Percentiles rank a stretch among this genome's conserved stretches.
Conservation (phyloP, 2,797 vertebrate genomes). For the Vipera ursinii region DNA sequence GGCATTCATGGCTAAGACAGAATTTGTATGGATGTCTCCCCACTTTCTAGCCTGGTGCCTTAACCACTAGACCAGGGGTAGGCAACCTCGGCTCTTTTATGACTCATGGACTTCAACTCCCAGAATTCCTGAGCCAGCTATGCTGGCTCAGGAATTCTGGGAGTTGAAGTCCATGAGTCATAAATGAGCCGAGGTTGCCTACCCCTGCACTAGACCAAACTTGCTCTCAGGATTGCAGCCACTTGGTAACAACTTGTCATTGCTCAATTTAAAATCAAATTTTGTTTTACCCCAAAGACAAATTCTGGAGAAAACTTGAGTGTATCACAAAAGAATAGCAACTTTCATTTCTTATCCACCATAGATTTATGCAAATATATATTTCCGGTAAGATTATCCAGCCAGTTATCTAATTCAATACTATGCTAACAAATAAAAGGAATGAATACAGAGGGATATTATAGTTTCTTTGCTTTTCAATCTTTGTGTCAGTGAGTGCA, state of each 20-base stretch:
- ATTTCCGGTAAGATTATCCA: not conserved
- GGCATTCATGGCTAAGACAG: not conserved
- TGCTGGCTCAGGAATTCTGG: too few species aligned
- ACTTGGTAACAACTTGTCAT: not conserved
- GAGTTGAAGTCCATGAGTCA: too few species aligned
- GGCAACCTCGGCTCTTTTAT: too few species aligned
- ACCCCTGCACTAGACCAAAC: not conserved
- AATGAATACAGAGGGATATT: not conserved
- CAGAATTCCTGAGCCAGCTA: too few species aligned
- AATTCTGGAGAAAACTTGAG: not conserved
- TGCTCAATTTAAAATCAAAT: not conserved
- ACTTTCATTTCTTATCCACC: not conserved
- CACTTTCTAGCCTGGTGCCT: not conserved
- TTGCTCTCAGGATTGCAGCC: not conserved
- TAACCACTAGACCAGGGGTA: not conserved
- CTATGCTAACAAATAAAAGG: not conserved
- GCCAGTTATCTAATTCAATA: not conserved
- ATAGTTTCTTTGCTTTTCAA: not conserved
- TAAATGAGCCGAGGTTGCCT: too few species aligned
- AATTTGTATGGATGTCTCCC: not conserved
- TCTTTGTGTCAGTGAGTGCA: not conserved
- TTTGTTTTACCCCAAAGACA: not conserved
- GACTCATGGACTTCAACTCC: too few species aligned
- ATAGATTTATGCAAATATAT: not conserved
- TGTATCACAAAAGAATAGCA: not conserved